Conservation (phyloP, 92 coral and sea anemone species). For the Heteractis magnifica region DNA sequence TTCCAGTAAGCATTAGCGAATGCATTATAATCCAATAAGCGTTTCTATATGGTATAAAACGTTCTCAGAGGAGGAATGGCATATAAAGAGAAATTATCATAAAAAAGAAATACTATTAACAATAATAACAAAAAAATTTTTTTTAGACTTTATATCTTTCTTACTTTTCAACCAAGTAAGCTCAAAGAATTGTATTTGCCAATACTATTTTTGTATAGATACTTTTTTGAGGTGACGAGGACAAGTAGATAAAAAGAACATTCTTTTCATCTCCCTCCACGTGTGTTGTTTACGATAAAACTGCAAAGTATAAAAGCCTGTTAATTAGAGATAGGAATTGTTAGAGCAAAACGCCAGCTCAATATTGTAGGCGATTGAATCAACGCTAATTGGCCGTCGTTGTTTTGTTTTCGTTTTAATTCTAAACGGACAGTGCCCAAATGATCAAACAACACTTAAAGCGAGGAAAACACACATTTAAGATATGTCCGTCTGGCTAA, state of each 20-base stretch:
- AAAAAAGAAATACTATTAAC: no score
- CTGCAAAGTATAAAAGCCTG: neutral
- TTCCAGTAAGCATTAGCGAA: neutral
- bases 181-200: no score
- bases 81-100: no score
- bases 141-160: no score
- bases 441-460: slow-evolving; percentile 2
- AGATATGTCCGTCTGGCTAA: neutral
- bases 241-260: neutral
- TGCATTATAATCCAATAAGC: no score
- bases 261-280: neutral
- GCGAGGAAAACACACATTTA: slow-evolving; percentile 1
- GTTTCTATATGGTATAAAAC: no score
- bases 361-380: slow-evolving; percentile 1
- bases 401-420: slow-evolving; percentile 22
- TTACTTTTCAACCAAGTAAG: no score
- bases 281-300: neutral
- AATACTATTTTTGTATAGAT: no score
- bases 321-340: slow-evolving; percentile 26
- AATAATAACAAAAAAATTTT: no score
- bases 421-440: slow-evolving; percentile 2
- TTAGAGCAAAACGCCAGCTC: slow-evolving; percentile 3
- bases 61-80: no score
- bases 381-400: slow-evolving; percentile 20
- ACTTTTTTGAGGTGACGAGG: neutral